These are phyloP conservation scores for Octodon degus DNA, from an alignment of 2,113 vertebrate genomes.

Conservation along the genomic window DNA sequence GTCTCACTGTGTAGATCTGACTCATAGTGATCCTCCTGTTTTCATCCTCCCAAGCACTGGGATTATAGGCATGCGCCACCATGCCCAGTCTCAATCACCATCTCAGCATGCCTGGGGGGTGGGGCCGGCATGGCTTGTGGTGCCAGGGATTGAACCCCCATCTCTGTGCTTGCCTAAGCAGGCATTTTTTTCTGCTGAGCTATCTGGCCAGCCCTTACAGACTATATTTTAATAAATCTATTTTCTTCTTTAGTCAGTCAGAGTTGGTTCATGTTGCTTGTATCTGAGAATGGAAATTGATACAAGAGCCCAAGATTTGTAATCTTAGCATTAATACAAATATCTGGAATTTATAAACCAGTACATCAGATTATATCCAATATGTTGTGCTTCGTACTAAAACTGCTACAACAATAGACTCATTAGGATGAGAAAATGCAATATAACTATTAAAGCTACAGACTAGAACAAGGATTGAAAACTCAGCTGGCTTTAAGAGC, in stretches of 20 bases:
- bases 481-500: background rate
- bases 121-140: no score
- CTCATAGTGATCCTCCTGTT: no score
- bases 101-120: no score
- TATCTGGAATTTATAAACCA: background rate
- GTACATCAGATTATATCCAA: background rate
- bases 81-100: no score
- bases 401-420: background rate
- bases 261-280: background rate
- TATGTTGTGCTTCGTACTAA: background rate
- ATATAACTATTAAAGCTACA: background rate
- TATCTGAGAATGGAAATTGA: slow-evolving; percentile 6
- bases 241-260: slow-evolving; percentile 15
- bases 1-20: no score
- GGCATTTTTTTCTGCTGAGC: no score
- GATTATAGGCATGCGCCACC: no score
- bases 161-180: no score
- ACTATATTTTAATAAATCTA: background rate
- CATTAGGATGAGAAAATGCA: background rate
- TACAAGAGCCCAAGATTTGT: background rate
- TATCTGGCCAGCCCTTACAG: background rate
- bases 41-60: no score
- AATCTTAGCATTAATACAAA: background rate
- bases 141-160: no score
- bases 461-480: background rate